Evolutionary conservation across 2,888 invertebrate species (phyloP).

Genomic region (Drosophila picticornis): DNA sequence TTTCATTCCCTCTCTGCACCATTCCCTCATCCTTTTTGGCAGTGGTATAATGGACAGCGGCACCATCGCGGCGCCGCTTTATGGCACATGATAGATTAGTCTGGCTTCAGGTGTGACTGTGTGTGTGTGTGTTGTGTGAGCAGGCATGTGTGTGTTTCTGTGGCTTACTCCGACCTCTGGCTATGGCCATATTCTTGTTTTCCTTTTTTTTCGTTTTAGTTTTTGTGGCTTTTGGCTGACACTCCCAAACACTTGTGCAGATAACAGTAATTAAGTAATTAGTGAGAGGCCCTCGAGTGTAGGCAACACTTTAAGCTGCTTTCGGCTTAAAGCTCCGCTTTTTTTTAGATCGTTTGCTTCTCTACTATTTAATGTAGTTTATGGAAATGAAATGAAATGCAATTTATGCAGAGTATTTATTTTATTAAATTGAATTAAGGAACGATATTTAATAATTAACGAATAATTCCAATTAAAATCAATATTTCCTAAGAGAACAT

Average conservation of each 20-base stretch:
- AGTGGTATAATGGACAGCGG: slow-evolving; percentile 45
- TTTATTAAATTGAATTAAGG: too few relatives aligned
- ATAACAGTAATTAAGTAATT: slow-evolving; percentile 75
- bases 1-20: background rate
- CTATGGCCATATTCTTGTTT: slow-evolving; percentile 33
- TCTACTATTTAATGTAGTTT: too few relatives aligned
- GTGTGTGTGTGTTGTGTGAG: slow-evolving; percentile 30
- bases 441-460: too few relatives aligned
- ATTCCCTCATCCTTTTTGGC: slow-evolving; percentile 5
- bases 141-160: slow-evolving; percentile 70
- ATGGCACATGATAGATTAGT: slow-evolving; percentile 81
- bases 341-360: background rate
- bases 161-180: slow-evolving; percentile 35
- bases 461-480: too few relatives aligned
- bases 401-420: too few relatives aligned
- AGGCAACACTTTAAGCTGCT: slow-evolving; percentile 59
- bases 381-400: too few relatives aligned
- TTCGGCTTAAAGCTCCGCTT: background rate
- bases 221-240: slow-evolving; percentile 34
- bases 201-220: background rate
- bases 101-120: slow-evolving; percentile 71
- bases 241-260: slow-evolving; percentile 22
- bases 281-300: slow-evolving; percentile 40
- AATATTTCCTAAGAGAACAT: too few relatives aligned
- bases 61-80: slow-evolving; percentile 63